These are phyloP conservation scores for Drosophila paramelanica DNA, from an alignment of 2,888 invertebrate species.

Conservation along the genomic window DNA sequence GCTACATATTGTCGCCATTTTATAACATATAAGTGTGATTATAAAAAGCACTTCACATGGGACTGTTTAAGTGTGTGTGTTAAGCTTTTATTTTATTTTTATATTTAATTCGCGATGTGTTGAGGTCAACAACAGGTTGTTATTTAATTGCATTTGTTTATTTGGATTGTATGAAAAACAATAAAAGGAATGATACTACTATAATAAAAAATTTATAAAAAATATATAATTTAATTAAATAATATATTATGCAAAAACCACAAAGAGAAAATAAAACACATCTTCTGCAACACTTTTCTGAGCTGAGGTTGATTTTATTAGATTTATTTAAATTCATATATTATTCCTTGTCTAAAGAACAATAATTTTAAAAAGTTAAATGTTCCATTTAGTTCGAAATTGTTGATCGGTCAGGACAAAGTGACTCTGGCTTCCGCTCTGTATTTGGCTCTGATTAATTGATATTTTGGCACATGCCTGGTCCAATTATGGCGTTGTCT, in stretches of 20 bases:
- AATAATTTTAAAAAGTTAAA: not conserved
- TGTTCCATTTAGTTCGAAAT: not conserved
- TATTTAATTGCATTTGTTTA: constrained; percentile 26
- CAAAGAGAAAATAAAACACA: no score
- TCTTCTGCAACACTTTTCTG: not conserved
- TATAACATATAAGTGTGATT: constrained; percentile 2
- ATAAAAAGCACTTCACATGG: constrained; percentile 21
- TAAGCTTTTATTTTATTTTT: constrained; percentile 2
- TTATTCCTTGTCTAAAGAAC: no score
- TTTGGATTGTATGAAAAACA: no score
- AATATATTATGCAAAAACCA: no score
- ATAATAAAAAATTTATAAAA: no score
- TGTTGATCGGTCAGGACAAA: not conserved
- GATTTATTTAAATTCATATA: no score
- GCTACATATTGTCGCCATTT: constrained; percentile 43
- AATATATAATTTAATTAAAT: no score
- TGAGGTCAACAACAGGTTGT: constrained; percentile 18
- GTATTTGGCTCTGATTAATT: constrained; percentile 56
- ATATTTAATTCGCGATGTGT: constrained; percentile 1
- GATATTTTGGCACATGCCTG: constrained; percentile 54
- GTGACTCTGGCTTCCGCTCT: not conserved
- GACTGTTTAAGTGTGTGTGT: not conserved
- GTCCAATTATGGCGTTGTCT: constrained; percentile 36
- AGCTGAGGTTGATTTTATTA: no score
- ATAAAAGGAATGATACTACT: not conserved